Percentiles rank a stretch among this genome's conserved stretches.
These are phyloP conservation scores for Scartelaos histophorus DNA, from an alignment of 2,113 vertebrate genomes.

Conservation along the genomic window DNA sequence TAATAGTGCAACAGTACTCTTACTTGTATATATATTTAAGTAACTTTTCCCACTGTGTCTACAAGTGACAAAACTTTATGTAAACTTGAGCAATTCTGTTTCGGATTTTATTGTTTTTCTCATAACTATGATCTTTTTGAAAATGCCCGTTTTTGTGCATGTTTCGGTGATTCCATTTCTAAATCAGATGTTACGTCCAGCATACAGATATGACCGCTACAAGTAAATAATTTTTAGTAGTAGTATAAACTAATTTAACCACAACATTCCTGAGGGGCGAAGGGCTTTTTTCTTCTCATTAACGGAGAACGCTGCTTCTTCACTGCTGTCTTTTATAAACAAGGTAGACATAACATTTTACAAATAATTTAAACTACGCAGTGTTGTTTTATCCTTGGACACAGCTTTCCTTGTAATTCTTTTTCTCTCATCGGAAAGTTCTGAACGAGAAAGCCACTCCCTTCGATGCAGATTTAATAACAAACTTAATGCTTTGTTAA, in stretches of 20 bases:
- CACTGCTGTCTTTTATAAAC: not conserved
- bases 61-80: not conserved
- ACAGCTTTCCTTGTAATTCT: constrained; percentile 1
- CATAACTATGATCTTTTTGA: too few relatives aligned
- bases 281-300: not conserved
- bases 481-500: constrained; percentile 42
- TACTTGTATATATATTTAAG: too few relatives aligned
- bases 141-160: too few relatives aligned
- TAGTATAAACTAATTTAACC: not conserved
- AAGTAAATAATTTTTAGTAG: not conserved
- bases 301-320: not conserved
- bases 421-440: constrained; percentile 13
- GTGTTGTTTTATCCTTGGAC: not conserved
- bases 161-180: too few relatives aligned
- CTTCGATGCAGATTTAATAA: constrained; percentile 53
- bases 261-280: constrained; percentile 8
- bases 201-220: not conserved
- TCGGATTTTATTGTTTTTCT: too few relatives aligned
- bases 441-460: constrained; percentile 37
- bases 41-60: too few relatives aligned
- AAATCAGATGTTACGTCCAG: too few relatives aligned
- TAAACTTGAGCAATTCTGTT: not conserved
- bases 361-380: not conserved
- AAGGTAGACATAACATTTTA: not conserved
- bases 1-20: too few relatives aligned